Evolutionary conservation across 1,140 invertebrate genomes (phyloP).

Genomic region (Cotesia glomerata): DNA sequence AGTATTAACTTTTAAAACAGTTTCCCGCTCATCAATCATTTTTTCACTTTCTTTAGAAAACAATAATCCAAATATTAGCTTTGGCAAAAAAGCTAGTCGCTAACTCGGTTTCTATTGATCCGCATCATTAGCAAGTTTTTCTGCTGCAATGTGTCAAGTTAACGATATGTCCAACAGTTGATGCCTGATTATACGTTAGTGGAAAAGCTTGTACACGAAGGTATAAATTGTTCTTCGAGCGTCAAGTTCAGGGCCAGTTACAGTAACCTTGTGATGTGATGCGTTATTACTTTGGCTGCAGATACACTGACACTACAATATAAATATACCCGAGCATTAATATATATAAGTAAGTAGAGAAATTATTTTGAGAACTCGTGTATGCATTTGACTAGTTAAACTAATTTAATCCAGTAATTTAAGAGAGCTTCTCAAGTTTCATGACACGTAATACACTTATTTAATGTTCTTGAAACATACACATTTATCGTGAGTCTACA

Average conservation of each 20-base stretch:
- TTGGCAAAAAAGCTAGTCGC: background rate
- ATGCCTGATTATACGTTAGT: too few relatives aligned
- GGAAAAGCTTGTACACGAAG: background rate
- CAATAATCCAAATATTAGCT: background rate
- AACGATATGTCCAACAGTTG: too few relatives aligned
- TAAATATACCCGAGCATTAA: too few relatives aligned
- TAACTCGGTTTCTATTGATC: background rate
- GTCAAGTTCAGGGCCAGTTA: background rate
- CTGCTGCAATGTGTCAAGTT: too few relatives aligned
- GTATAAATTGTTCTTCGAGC: background rate
- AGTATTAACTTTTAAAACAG: constrained; percentile 12
- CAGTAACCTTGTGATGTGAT: background rate
- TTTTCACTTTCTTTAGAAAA: background rate
- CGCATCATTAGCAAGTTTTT: too few relatives aligned
- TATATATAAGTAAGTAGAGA: too few relatives aligned
- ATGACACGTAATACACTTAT: background rate
- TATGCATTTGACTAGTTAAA: background rate
- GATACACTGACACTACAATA: background rate
- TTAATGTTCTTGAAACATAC: background rate
- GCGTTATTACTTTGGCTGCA: background rate
- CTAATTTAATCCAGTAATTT: background rate
- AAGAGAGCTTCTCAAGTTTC: background rate
- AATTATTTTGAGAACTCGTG: background rate
- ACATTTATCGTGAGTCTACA: too few relatives aligned
- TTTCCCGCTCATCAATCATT: constrained; percentile 28